Evolutionary conservation across 1,140 invertebrate genomes (phyloP).

Genomic region (Ceratosolen solmsi): DNA sequence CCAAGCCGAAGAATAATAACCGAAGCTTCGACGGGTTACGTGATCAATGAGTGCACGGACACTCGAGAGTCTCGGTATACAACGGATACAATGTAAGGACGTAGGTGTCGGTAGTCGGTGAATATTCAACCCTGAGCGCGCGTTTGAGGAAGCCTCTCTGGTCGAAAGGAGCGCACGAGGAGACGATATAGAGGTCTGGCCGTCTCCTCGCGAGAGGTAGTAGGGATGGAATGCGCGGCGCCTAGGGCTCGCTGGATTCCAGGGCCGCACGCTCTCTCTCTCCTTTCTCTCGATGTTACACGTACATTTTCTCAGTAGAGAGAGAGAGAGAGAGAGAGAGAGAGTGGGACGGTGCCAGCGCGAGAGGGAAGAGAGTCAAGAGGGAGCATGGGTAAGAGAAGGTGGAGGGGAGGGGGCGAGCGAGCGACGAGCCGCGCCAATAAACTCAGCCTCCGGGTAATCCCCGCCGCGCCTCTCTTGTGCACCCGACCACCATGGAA

Average conservation of each 20-base stretch:
- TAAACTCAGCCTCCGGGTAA: conserved; percentile 73
- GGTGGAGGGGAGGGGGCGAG: conserved; percentile 18
- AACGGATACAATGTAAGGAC: conserved; percentile 13
- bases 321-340: background rate
- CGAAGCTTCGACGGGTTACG: background rate
- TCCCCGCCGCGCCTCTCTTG: conserved; percentile 65
- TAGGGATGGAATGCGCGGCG: conserved; percentile 77
- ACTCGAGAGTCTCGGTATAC: background rate
- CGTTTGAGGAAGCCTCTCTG: background rate
- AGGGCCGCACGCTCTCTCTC: conserved; percentile 71
- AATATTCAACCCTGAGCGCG: conserved; percentile 6
- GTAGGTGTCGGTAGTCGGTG: conserved; percentile 15
- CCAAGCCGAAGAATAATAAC: background rate
- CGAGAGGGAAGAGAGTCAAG: conserved; percentile 7
- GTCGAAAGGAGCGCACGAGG: conserved; percentile 9
- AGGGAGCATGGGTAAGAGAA: conserved; percentile 18
- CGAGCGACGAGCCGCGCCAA: conserved; percentile 56
- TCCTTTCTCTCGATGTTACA: conserved; percentile 14
- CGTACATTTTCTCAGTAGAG: background rate
- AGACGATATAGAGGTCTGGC: conserved; percentile 22
- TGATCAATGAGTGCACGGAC: background rate
- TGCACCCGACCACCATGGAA: conserved; percentile 69
- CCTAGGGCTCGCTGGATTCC: conserved; percentile 76
- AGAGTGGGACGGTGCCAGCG: too few species aligned
- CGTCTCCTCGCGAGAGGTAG: conserved; percentile 31